Evolutionary conservation across 1,140 invertebrate species (phyloP).

Genomic region (Papilio polyxenes): DNA sequence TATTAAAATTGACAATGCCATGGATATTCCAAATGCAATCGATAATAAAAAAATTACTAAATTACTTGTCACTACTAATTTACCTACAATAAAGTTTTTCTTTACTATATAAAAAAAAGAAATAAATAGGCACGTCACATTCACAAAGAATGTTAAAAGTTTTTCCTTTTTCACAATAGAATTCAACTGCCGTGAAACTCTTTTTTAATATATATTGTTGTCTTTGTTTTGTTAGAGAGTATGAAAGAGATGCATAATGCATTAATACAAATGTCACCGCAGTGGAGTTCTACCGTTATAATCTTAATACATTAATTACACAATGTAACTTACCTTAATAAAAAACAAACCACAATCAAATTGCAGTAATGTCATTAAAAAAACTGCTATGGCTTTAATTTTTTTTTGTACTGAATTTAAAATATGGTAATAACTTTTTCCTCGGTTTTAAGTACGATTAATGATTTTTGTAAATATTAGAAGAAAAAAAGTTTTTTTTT

Average conservation of each 20-base stretch:
- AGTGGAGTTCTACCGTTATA: constrained; percentile 29
- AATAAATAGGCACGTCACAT: constrained; percentile 78
- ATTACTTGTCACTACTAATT: constrained; percentile 65
- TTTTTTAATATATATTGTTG: too few species aligned
- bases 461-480: constrained; percentile 29
- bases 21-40: constrained; percentile 55
- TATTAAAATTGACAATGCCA: constrained; percentile 55
- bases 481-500: constrained; percentile 27
- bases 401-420: constrained; percentile 71
- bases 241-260: not conserved
- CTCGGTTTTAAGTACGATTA: constrained; percentile 42
- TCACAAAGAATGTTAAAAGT: constrained; percentile 65
- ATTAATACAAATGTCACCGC: not conserved
- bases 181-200: too few species aligned
- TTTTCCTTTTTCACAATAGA: constrained; percentile 52
- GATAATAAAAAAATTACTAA: constrained; percentile 52
- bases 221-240: not conserved
- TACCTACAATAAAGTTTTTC: constrained; percentile 69
- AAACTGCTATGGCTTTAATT: constrained; percentile 66
- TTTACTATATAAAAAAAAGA: constrained; percentile 62
- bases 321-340: constrained; percentile 55
- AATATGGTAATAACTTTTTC: constrained; percentile 33
- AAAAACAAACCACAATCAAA: constrained; percentile 67
- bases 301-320: constrained; percentile 58
- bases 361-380: constrained; percentile 65